Percentiles rank a stretch among this genome's conserved stretches.
phyloP scores from a whole-genome alignment of 2,888 invertebrate genomes.

The Sabatieria punctata region DNA sequence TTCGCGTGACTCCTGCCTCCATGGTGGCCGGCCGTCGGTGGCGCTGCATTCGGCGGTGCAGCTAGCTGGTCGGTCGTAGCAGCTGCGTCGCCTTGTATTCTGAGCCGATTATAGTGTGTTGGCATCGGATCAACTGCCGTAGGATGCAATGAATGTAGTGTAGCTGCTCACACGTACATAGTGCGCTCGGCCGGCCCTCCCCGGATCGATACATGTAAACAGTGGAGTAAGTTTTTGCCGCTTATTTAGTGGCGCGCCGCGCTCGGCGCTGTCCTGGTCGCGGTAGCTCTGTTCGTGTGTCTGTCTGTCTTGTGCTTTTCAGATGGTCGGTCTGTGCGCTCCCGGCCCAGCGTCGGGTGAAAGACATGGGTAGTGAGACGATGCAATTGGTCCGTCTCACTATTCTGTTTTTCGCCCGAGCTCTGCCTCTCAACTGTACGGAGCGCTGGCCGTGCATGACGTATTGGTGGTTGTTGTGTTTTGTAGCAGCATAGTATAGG shows the following conservation, averaged over 20 bases:
- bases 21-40: background rate
- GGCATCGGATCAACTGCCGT: too few relatives aligned
- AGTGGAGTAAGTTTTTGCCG: background rate
- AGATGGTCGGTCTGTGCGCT: background rate
- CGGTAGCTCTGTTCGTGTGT: background rate
- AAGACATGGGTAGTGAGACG: slow-evolving; percentile 99
- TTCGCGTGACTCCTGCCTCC: too few relatives aligned
- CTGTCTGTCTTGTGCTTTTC: background rate
- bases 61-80: background rate
- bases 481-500: too few relatives aligned
- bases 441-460: slow-evolving; percentile 49
- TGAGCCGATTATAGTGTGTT: too few relatives aligned
- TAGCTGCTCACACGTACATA: too few relatives aligned
- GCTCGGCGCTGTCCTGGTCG: too few relatives aligned
- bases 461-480: too few relatives aligned
- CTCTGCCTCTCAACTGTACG: slow-evolving; percentile 36
- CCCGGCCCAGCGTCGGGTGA: slow-evolving; percentile 41
- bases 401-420: slow-evolving; percentile 90
- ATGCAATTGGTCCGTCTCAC: slow-evolving; percentile 49
- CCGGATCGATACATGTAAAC: slow-evolving; percentile 2
- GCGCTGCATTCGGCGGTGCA: background rate
- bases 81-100: background rate
- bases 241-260: too few relatives aligned
- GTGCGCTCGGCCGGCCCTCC: background rate
- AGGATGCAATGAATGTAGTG: too few relatives aligned